A percentile compares a stretch with the other conserved stretches of the same genome.
These are phyloP conservation scores for Rhabdomys dilectus DNA, from an alignment of 2,113 vertebrate species.

Conservation along the genomic window DNA sequence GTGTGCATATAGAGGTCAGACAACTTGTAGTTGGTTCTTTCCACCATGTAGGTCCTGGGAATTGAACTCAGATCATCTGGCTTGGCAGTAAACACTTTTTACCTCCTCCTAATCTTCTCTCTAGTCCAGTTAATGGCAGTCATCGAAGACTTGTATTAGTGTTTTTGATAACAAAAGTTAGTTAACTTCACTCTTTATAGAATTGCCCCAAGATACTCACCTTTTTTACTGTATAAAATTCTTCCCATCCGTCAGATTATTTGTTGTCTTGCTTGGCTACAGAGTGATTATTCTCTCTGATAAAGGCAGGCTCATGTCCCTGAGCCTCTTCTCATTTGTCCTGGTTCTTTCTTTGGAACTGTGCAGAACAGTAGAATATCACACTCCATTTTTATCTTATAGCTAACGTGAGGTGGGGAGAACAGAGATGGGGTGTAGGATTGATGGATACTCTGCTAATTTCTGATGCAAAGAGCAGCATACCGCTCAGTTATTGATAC, in stretches of 20 bases:
- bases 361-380: background rate
- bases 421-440: background rate
- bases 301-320: background rate
- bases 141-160: background rate
- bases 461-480: background rate
- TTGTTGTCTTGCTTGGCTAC: background rate
- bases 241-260: background rate
- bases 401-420: background rate
- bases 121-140: background rate
- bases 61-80: background rate
- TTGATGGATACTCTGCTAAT: background rate
- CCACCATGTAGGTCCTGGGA: too few species aligned
- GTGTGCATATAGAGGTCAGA: background rate
- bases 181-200: background rate
- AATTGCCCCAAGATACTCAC: background rate
- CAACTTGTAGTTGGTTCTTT: background rate
- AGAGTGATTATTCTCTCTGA: background rate
- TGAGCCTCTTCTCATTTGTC: background rate
- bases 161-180: background rate
- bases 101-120: background rate
- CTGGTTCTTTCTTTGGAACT: background rate
- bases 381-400: background rate
- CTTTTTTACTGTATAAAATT: background rate
- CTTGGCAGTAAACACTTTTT: background rate
- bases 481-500: constrained; percentile 26